Evolutionary conservation across 92 coral and sea anemone species (phyloP).

Genomic region (Isaurus tuberculatus): DNA sequence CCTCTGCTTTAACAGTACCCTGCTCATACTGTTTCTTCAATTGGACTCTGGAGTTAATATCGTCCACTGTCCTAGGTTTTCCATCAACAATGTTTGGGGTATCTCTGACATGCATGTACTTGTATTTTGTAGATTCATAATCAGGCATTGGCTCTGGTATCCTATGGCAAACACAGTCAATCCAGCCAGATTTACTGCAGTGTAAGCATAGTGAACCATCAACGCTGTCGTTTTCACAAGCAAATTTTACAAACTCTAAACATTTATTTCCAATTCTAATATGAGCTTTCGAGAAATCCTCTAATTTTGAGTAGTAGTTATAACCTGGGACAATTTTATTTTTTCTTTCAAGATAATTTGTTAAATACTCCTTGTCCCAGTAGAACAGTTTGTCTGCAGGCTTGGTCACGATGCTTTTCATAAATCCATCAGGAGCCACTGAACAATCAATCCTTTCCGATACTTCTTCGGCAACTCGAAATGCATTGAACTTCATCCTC

Average conservation of each 20-base stretch:
- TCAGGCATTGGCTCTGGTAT: slow-evolving; percentile 48
- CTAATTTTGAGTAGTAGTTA: background rate
- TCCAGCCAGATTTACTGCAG: slow-evolving; percentile 30
- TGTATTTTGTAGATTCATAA: slow-evolving; percentile 37
- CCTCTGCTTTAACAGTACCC: slow-evolving; percentile 22
- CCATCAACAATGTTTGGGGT: slow-evolving; percentile 34
- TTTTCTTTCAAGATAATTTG: slow-evolving; percentile 14
- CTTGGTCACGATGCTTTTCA: slow-evolving; percentile 4
- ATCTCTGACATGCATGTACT: slow-evolving; percentile 46
- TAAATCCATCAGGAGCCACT: slow-evolving; percentile 7
- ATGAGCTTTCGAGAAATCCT: background rate
- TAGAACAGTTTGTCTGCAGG: slow-evolving; percentile 2
- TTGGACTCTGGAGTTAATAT: slow-evolving; percentile 48
- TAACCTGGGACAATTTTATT: slow-evolving; percentile 7
- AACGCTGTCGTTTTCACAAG: background rate
- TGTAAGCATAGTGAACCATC: slow-evolving; percentile 9
- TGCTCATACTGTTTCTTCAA: slow-evolving; percentile 41
- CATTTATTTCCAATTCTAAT: slow-evolving; percentile 8
- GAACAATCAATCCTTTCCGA: slow-evolving; percentile 17
- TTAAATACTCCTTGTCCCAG: slow-evolving; percentile 15
- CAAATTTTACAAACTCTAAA: slow-evolving; percentile 30
- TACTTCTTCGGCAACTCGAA: slow-evolving; percentile 5
- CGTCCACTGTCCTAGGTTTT: slow-evolving; percentile 38
- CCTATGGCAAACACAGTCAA: slow-evolving; percentile 1
- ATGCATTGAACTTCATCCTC: slow-evolving; percentile 15